Conservation (phyloP, 2,797 vertebrate species). For the Pseudopleuronectes americanus region DNA sequence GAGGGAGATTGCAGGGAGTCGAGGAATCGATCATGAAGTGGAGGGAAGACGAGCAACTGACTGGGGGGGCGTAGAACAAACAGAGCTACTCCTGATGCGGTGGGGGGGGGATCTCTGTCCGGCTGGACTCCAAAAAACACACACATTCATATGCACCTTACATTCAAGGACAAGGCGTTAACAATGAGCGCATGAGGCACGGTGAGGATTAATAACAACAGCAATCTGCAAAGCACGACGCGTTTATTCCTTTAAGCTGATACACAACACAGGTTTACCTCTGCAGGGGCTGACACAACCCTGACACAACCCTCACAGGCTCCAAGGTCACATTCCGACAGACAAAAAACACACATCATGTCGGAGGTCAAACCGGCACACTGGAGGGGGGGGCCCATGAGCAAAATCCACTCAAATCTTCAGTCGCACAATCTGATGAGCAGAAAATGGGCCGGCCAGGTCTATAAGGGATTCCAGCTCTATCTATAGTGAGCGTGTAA, state of each 20-base stretch:
- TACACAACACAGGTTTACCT: slow-evolving; percentile 33
- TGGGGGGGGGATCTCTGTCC: too few species aligned
- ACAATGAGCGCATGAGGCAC: background rate
- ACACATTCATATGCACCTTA: slow-evolving; percentile 30
- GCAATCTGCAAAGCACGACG: slow-evolving; percentile 8
- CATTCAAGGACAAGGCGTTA: slow-evolving; percentile 39
- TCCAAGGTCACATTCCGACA: slow-evolving; percentile 35
- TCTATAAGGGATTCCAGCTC: slow-evolving; percentile 66
- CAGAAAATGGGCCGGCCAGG: slow-evolving; percentile 54
- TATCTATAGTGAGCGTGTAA: slow-evolving; percentile 64
- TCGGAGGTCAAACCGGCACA: slow-evolving; percentile 32
- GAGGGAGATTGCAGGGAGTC: slow-evolving; percentile 16
- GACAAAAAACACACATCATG: slow-evolving; percentile 17
- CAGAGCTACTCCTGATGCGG: slow-evolving; percentile 24
- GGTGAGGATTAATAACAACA: slow-evolving; percentile 32
- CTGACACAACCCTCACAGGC: background rate
- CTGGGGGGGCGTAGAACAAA: slow-evolving; percentile 8
- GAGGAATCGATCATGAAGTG: slow-evolving; percentile 67
- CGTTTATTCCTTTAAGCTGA: slow-evolving; percentile 13
- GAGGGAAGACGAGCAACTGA: slow-evolving; percentile 44
- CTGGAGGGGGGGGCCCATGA: too few species aligned
- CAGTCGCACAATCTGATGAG: slow-evolving; percentile 32
- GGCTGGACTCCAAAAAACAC: slow-evolving; percentile 20
- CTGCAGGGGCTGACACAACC: background rate
- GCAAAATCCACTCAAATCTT: slow-evolving; percentile 7